Conservation (phyloP, 2,797 vertebrate species). For the Darevskia nairensis region DNA sequence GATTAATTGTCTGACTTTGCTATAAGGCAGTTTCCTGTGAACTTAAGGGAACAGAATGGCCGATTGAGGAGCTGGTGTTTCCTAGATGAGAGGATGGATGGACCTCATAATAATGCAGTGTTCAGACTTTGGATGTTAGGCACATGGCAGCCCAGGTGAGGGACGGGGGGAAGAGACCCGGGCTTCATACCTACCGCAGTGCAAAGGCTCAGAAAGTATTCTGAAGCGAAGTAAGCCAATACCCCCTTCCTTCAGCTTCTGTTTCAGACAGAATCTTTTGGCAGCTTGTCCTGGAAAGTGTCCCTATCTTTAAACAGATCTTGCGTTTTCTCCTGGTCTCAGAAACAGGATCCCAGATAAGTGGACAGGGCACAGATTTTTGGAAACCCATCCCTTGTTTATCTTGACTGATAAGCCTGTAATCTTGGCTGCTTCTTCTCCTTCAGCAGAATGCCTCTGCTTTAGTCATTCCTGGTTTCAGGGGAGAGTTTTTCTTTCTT, state of each 20-base stretch:
- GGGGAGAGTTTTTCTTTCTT: background rate
- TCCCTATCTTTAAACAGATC: constrained; percentile 60
- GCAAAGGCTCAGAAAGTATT: constrained; percentile 55
- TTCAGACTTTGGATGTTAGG: constrained; percentile 1
- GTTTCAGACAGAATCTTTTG: constrained; percentile 44
- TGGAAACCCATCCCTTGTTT: constrained; percentile 66
- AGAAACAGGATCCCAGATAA: constrained; percentile 63
- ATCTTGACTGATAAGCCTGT: constrained; percentile 72
- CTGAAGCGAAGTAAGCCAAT: constrained; percentile 62
- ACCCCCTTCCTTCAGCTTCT: constrained; percentile 48
- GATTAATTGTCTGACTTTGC: too few relatives aligned
- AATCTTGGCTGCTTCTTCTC: constrained; percentile 62
- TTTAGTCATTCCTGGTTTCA: constrained; percentile 33
- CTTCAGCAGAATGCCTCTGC: constrained; percentile 61
- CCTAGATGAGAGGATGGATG: too few relatives aligned
- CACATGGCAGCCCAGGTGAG: constrained; percentile 34
- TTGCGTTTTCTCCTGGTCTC: constrained; percentile 57
- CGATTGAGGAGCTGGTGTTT: too few relatives aligned
- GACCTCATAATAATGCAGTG: too few relatives aligned
- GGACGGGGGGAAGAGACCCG: constrained; percentile 22
- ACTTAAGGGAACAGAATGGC: too few relatives aligned
- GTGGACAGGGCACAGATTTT: constrained; percentile 53
- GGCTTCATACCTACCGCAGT: background rate
- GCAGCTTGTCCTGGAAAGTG: constrained; percentile 33
- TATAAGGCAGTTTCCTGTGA: too few relatives aligned